Evolutionary conservation across 2,888 invertebrate genomes (phyloP).

Genomic region (Steinernema hermaphroditum): DNA sequence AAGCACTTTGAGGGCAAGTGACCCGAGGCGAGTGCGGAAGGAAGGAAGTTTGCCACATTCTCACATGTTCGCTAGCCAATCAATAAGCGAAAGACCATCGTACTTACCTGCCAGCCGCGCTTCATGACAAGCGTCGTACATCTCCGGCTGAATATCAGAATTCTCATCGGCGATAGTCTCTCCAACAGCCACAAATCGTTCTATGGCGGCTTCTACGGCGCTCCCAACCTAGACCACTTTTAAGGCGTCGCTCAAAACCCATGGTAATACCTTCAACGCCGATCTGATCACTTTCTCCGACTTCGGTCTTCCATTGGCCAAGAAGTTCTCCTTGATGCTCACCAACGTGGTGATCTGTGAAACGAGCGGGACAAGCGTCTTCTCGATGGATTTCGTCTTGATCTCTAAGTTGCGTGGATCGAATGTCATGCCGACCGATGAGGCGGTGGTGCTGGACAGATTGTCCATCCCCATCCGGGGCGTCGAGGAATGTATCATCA

Average conservation of each 20-base stretch:
- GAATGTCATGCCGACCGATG: constrained; percentile 48
- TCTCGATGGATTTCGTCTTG: constrained; percentile 89
- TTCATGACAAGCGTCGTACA: constrained; percentile 97
- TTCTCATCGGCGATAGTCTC: constrained; percentile 98
- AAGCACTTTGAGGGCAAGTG: neutral
- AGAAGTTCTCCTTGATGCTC: constrained; percentile 74
- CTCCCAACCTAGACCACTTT: constrained; percentile 79
- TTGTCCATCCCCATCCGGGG: constrained; percentile 23
- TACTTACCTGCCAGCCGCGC: constrained; percentile 85
- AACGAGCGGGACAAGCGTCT: constrained; percentile 87
- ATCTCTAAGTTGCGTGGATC: constrained; percentile 75
- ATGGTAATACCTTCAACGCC: constrained; percentile 72
- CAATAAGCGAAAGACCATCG: no score
- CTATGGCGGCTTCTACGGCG: constrained; percentile 92
- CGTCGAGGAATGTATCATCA: constrained; percentile 26
- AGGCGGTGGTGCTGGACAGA: constrained; percentile 8
- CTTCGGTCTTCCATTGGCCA: constrained; percentile 72
- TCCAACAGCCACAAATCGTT: constrained; percentile 91
- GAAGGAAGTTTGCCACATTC: neutral
- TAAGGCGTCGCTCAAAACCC: neutral
- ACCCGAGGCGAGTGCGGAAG: neutral
- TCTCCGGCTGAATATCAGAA: constrained; percentile 91
- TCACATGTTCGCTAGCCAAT: no score
- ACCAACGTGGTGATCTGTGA: constrained; percentile 92
- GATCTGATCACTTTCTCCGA: constrained; percentile 75